These are phyloP conservation scores for Mimachlamys varia DNA, from an alignment of 2,888 invertebrate genomes.

Conservation along the genomic window DNA sequence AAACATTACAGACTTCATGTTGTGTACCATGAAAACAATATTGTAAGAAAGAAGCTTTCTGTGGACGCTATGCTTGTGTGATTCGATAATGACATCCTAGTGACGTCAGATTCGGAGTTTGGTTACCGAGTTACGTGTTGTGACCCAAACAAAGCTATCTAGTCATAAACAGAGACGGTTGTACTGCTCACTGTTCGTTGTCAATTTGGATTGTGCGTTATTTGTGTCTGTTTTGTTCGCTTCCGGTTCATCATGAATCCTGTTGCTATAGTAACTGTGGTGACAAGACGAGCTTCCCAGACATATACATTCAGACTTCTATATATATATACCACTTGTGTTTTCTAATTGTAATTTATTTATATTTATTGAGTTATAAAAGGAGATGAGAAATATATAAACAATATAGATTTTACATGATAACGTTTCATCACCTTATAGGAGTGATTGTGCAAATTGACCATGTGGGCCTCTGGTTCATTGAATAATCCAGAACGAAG, in stretches of 20 bases:
- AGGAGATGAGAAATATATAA: not conserved
- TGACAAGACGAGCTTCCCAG: not conserved
- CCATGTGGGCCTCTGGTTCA: not conserved
- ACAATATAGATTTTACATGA: not conserved
- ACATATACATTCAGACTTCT: not conserved
- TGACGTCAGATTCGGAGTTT: not conserved
- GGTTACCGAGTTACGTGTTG: not conserved
- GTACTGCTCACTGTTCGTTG: not conserved
- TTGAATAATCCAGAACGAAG: not conserved
- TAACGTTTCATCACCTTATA: not conserved
- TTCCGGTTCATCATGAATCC: not conserved
- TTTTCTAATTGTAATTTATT: not conserved
- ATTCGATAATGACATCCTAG: not conserved
- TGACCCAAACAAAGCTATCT: not conserved
- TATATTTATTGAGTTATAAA: not conserved
- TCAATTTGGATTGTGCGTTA: conserved; percentile 6
- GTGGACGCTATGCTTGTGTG: not conserved
- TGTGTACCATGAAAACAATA: not conserved
- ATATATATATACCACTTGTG: conserved; percentile 12
- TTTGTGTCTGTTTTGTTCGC: not conserved
- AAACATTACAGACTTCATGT: not conserved
- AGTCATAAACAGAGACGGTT: conserved; percentile 24
- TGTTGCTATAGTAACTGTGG: not conserved
- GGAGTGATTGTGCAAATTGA: not conserved
- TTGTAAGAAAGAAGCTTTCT: not conserved